phyloP scores from a whole-genome alignment of 2,113 vertebrate genomes.

The Puntigrus tetrazona region DNA sequence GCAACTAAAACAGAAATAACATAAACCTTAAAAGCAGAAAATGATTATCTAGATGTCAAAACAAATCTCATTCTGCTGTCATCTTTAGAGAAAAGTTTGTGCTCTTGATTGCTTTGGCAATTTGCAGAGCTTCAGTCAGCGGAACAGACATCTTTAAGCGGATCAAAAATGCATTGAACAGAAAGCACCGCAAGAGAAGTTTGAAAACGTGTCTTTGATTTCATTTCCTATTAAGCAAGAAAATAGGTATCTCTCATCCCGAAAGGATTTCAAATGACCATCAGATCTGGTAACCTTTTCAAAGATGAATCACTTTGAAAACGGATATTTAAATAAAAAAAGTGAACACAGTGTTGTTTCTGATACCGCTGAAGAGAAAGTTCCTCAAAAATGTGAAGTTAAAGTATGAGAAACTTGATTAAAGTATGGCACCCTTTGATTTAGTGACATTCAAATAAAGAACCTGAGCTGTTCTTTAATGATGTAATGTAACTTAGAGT shows the following conservation, averaged over 20 bases:
- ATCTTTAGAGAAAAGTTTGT: constrained; percentile 32
- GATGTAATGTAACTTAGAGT: constrained; percentile 66
- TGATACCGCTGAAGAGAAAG: background rate
- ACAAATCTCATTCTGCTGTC: constrained; percentile 15
- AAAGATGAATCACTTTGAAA: background rate
- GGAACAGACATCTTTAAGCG: constrained; percentile 17
- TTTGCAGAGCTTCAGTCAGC: constrained; percentile 33
- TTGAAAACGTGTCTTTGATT: constrained; percentile 27
- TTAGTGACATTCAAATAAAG: constrained; percentile 60
- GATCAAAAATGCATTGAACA: constrained; percentile 39
- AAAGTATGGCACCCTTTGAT: constrained; percentile 61
- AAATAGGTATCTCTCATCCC: constrained; percentile 23
- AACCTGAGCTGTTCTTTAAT: constrained; percentile 59
- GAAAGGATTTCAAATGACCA: constrained; percentile 34
- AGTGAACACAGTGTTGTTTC: background rate
- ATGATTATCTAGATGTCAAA: constrained; percentile 41
- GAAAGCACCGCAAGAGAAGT: background rate
- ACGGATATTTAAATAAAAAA: background rate
- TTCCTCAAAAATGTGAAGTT: background rate
- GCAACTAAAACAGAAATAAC: constrained; percentile 28
- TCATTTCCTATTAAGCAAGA: constrained; percentile 22
- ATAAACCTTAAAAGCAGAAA: constrained; percentile 35
- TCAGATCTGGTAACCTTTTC: constrained; percentile 28
- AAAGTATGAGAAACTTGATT: constrained; percentile 59
- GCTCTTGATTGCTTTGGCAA: constrained; percentile 42